Conservation (phyloP, 2,113 vertebrate species). For the Lepisosteus osseus region DNA sequence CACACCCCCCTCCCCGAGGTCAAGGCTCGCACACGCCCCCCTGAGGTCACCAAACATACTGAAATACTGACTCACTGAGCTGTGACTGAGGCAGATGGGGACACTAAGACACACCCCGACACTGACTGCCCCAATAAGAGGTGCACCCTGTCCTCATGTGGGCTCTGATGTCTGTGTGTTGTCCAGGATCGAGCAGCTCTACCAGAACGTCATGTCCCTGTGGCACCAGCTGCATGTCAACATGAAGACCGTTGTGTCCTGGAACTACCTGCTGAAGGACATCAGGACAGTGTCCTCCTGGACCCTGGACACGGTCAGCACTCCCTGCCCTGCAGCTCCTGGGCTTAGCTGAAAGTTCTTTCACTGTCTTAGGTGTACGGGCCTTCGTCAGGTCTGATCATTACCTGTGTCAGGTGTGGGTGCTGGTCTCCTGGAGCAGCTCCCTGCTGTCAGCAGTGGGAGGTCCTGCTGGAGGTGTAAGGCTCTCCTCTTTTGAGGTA, state of each 20-base stretch:
- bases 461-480: too few relatives aligned
- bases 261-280: slow-evolving; percentile 91
- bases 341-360: background rate
- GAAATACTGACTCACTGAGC: background rate
- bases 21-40: too few relatives aligned
- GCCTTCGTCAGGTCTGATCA: background rate
- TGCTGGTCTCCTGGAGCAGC: too few relatives aligned
- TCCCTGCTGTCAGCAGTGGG: too few relatives aligned
- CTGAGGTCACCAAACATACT: too few relatives aligned
- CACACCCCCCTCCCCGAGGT: too few relatives aligned
- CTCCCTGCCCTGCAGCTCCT: background rate
- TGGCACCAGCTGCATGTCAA: slow-evolving; percentile 97
- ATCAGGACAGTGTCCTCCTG: slow-evolving; percentile 78
- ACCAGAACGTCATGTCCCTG: slow-evolving; percentile 95
- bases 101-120: background rate
- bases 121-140: background rate
- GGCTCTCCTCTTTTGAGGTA: too few relatives aligned
- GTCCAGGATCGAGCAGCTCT: slow-evolving; percentile 86
- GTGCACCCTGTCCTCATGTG: background rate
- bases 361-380: background rate
- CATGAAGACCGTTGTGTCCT: slow-evolving; percentile 94
- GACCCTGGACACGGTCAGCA: slow-evolving; percentile 81
- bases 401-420: background rate
- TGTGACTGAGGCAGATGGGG: background rate
- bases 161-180: slow-evolving; percentile 21